Base-by-base conservation (phyloP, 2,888 invertebrate species). In the Homarus gammarus region DNA sequence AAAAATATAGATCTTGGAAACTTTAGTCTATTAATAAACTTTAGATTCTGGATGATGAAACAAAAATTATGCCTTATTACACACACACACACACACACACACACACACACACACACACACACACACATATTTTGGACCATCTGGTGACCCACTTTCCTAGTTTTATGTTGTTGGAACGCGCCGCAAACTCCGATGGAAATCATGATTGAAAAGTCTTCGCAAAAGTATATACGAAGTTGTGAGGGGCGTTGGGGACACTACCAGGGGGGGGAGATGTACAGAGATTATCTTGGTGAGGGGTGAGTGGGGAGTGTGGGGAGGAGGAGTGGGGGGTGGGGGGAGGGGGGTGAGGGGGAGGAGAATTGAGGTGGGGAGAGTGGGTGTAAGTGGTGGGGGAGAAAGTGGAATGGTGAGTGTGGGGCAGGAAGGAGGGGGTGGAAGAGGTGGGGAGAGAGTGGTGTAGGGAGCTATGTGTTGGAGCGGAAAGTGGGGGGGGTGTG, bases 181-280 rank as follows among this genome's bases (percentile, higher is more conserved):
- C 6, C 5, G 27, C 5, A 64, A 56, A 64, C 64, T 64, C 27
- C 27, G 27, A 64, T 64, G 64, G 27, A 64, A 64, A 64, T 64
- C 64, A 64, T 64, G 64, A 64, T 64, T 64, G 64, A 64, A 64
- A 64, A 64, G n/a, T 64, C 27, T 64, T 64, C 44, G 64, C 5
- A 56, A 56, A 56, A 22, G 22, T 64, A 22, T 64, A 64, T 12
- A n/a, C 18, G 27, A 64, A 64, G 27, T 64, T 64, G 27, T 6
- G 44, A 10, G 56, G n/a, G 27, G 2, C 44, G 27, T 6, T 27
- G 64, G 3, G 6, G 27, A 27, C 27, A 5, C 6, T 27, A 27
- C 10, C 22, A 27, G 64, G n/a, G 2, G 27, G 64, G n/a, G 2
- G 27, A 64, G 64, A 64, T 64, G 64, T 27, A 5, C 27, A 3